Percentiles rank a stretch among this genome's conserved stretches.
Evolutionary conservation across 2,797 vertebrate genomes (phyloP).

Genomic region (Molossus molossus): DNA sequence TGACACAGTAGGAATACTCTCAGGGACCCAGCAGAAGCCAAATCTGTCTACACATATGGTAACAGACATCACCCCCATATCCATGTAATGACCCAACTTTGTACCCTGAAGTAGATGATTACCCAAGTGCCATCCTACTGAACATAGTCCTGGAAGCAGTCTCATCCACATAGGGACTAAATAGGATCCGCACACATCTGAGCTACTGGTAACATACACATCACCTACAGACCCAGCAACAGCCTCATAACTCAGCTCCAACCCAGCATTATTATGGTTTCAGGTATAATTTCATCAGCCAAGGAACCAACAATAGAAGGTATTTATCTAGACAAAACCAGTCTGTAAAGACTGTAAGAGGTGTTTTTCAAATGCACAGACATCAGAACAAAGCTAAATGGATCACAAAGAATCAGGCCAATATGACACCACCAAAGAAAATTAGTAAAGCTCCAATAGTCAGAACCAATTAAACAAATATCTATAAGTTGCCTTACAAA

Average conservation of each 20-base stretch:
- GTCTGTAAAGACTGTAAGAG: too few relatives aligned
- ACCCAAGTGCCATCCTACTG: not conserved
- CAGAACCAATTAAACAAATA: not conserved
- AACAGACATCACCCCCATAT: not conserved
- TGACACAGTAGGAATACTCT: not conserved
- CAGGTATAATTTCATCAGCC: not conserved
- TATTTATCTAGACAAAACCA: too few relatives aligned
- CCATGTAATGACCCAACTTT: not conserved
- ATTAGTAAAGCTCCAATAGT: not conserved
- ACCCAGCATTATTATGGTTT: not conserved
- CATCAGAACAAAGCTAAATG: too few relatives aligned
- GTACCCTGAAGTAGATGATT: not conserved
- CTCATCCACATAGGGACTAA: not conserved
- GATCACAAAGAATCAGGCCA: not conserved
- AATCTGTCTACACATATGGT: not conserved
- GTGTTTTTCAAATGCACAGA: not conserved
- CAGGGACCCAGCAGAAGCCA: not conserved
- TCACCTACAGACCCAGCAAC: not conserved
- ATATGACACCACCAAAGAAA: not conserved
- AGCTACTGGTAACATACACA: not conserved
- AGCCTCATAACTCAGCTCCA: not conserved
- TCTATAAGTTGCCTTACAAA: not conserved
- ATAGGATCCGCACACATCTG: too few relatives aligned
- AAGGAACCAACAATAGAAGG: not conserved
- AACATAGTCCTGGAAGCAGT: not conserved